phyloP scores from a whole-genome alignment of 2,113 vertebrate genomes.

The Nannobrachium achirus region DNA sequence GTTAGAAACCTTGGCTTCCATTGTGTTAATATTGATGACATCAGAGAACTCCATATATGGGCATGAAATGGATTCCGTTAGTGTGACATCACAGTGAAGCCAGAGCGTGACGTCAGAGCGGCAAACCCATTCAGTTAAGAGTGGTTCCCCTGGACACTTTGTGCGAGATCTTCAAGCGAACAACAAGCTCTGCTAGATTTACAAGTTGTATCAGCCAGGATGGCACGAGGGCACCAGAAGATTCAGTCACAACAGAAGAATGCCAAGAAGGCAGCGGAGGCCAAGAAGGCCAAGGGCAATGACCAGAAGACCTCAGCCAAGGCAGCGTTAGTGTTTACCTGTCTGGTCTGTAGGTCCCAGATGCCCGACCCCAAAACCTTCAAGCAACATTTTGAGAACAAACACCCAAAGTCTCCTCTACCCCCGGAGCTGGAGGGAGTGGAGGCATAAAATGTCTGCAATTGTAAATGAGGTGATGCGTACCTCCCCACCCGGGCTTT shows the following conservation, averaged over 20 bases:
- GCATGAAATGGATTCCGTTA: no score
- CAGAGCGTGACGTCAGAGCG: no score
- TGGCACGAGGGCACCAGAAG: conserved; percentile 98
- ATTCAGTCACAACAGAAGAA: conserved; percentile 98
- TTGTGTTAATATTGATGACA: no score
- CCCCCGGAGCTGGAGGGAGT: conserved; percentile 80
- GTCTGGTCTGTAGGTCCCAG: conserved; percentile 87
- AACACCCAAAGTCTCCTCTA: conserved; percentile 81
- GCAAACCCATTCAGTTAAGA: no score
- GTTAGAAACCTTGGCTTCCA: no score
- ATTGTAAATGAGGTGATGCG: no score
- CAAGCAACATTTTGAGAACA: conserved; percentile 85
- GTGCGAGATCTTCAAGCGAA: no score
- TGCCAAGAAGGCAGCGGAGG: conserved; percentile 96
- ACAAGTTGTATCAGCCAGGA: conserved; percentile 72
- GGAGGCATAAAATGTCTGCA: conserved; percentile 65
- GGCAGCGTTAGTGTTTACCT: conserved; percentile 91
- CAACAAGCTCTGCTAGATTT: no score
- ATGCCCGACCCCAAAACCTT: conserved; percentile 85
- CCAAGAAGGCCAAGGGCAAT: conserved; percentile 95
- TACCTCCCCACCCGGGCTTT: no score
- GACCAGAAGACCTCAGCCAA: conserved; percentile 94
- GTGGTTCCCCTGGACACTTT: no score
- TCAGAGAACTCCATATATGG: no score
- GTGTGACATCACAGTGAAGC: no score